Evolutionary conservation across 2,113 vertebrate species (phyloP).

Genomic region (Nycticorax nycticorax): DNA sequence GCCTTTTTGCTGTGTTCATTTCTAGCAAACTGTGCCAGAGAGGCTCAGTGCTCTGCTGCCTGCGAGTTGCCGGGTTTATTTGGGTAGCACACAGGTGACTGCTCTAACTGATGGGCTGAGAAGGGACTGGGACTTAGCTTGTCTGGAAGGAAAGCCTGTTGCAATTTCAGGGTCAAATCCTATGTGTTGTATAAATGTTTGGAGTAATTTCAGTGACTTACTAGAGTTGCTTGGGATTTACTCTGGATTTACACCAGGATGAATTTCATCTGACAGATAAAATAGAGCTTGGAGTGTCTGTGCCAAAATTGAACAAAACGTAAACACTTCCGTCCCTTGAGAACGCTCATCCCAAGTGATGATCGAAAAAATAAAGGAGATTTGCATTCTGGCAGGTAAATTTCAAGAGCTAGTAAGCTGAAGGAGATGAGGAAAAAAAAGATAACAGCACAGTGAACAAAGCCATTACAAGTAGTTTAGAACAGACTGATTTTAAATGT

Average conservation of each 20-base stretch:
- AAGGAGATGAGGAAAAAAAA: background rate
- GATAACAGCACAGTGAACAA: background rate
- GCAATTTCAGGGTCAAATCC: background rate
- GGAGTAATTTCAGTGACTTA: background rate
- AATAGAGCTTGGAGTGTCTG: background rate
- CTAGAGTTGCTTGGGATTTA: background rate
- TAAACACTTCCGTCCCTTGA: background rate
- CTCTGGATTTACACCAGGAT: background rate
- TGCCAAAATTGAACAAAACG: background rate
- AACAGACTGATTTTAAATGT: background rate
- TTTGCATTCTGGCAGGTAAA: background rate
- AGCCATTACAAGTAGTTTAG: background rate
- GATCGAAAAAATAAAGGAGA: background rate
- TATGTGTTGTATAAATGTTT: background rate
- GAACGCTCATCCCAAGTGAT: background rate
- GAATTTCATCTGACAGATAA: background rate
- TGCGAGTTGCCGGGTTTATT: background rate
- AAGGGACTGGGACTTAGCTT: background rate
- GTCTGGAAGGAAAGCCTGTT: background rate
- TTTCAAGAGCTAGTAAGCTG: background rate
- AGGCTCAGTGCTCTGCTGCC: background rate
- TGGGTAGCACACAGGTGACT: background rate
- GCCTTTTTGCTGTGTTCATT: background rate
- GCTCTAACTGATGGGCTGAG: background rate
- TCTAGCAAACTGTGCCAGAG: background rate